Evolutionary conservation across 2,797 vertebrate species (phyloP), one percentile per base, ranked within the genome.

Genomic region (Poeciliopsis paucimaculata): DNA sequence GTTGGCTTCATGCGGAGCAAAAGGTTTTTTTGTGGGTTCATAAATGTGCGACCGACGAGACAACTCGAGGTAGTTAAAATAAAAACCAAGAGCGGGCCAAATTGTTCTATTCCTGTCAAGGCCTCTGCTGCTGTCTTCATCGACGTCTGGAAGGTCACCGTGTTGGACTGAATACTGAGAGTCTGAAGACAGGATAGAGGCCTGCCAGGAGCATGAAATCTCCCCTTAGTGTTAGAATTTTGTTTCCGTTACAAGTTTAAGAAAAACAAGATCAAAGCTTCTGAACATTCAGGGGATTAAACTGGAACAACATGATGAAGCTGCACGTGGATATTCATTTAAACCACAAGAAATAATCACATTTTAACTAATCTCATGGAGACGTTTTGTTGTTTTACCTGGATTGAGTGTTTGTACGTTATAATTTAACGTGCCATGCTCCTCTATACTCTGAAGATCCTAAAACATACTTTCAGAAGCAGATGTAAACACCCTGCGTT

Each of bases 71-170:
- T 3, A 13, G 15, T n/a, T 78, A 36, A 16, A 51, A 53, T 53
- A 53, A 26, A 53, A 78, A 78, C 68, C 82, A 62, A 85, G 36
- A 36, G 2, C 60, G 71, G 82, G 82, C 88, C 76, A 81, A 43
- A 53, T 34, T 72, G 34, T 39, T 72, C 23, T 43, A 1, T 70
- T 70, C 66, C 36, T 6, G 34, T 15, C n/a, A 0, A 36, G 46
- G 11, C 11, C 55, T 55, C 39, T 76, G 49, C 36, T 45, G 15
- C 6, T 73, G 49, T 39, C 49, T 74, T 74, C 39, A 41, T 49
- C 10, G n/a, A 51, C 28, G 20, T 26, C 72, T 73, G 46, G 34
- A 45, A 71, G 68, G 68, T 71, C 15, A 45, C 26, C 13, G 1
- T 45, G 68, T 12, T n/a, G 68, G 41, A 73, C 47, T 23, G 46